These are phyloP conservation scores for Dromius quadrimaculatus DNA, from an alignment of 2,888 invertebrate species.

Conservation along the genomic window DNA sequence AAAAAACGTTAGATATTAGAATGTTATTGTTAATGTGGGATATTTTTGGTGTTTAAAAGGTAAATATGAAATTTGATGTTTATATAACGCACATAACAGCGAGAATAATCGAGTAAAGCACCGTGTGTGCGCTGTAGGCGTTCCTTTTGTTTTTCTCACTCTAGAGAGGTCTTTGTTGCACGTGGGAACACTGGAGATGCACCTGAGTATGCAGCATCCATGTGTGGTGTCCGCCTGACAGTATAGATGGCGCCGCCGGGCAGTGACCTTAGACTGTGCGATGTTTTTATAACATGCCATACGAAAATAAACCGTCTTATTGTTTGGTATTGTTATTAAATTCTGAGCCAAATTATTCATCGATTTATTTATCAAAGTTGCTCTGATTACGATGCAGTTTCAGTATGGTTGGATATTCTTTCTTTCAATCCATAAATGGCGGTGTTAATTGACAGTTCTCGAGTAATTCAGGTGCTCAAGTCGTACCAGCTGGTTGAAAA, in stretches of 20 bases:
- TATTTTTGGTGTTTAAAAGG: conserved; percentile 14
- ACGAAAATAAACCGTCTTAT: not conserved
- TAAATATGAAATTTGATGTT: conserved; percentile 8
- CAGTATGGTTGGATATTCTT: conserved; percentile 19
- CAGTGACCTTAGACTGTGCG: conserved; percentile 17
- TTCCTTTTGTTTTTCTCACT: not conserved
- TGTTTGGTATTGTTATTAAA: no score
- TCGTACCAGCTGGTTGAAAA: no score
- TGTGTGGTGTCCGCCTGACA: conserved; percentile 19
- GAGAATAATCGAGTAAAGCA: conserved; percentile 40
- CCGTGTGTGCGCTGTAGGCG: conserved; percentile 38
- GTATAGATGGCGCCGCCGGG: conserved; percentile 22
- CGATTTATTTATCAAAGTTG: no score
- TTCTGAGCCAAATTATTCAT: no score
- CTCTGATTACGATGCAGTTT: conserved; percentile 14
- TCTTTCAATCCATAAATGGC: conserved; percentile 15
- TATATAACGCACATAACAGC: not conserved
- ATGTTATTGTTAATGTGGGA: not conserved
- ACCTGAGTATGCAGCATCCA: conserved; percentile 41
- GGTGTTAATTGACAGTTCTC: conserved; percentile 32
- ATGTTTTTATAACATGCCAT: not conserved
- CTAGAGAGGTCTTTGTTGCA: conserved; percentile 12
- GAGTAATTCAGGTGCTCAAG: conserved; percentile 18
- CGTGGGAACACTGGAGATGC: conserved; percentile 41
- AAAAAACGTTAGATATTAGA: conserved; percentile 28